These are phyloP conservation scores for Drosophila athabasca DNA, from an alignment of 1,140 invertebrate species.

Conservation along the genomic window DNA sequence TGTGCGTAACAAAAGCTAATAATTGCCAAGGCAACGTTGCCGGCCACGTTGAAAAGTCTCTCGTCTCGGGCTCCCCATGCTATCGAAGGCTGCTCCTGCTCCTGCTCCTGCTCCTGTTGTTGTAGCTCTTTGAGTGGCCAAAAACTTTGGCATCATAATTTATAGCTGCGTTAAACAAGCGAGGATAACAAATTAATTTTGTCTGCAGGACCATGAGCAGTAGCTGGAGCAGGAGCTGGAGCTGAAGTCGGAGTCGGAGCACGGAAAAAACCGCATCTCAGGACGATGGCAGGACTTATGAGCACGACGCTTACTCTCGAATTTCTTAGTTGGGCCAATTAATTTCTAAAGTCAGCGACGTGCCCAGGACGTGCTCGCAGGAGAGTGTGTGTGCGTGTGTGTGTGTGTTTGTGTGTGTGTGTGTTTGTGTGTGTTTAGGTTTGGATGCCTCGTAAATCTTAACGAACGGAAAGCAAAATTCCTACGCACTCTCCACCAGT, in stretches of 20 bases:
- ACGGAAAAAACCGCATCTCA: conserved; percentile 58
- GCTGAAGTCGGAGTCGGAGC: conserved; percentile 8
- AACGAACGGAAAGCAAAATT: conserved; percentile 79
- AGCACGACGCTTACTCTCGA: conserved; percentile 76
- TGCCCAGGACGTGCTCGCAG: conserved; percentile 46
- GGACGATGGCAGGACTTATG: conserved; percentile 71
- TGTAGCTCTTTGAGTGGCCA: conserved; percentile 74
- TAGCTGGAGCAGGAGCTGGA: conserved; percentile 15
- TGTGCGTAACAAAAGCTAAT: conserved; percentile 82
- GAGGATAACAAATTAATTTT: conserved; percentile 82
- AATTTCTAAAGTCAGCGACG: conserved; percentile 80
- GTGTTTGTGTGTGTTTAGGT: conserved; percentile 9
- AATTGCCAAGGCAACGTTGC: conserved; percentile 76
- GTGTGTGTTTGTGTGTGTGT: conserved; percentile 24
- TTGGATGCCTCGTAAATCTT: conserved; percentile 72
- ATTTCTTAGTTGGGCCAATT: conserved; percentile 82
- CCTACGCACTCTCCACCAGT: conserved; percentile 67
- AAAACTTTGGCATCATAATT: conserved; percentile 82
- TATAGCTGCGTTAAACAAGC: conserved; percentile 82
- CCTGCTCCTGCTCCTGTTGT: conserved; percentile 17
- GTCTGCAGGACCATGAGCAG: conserved; percentile 40
- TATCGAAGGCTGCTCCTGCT: too few species aligned
- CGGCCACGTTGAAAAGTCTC: conserved; percentile 68
- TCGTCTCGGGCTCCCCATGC: not conserved
- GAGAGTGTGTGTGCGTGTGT: conserved; percentile 3